Conservation (phyloP, 2,113 vertebrate species). For the Chelonoidis abingdonii region DNA sequence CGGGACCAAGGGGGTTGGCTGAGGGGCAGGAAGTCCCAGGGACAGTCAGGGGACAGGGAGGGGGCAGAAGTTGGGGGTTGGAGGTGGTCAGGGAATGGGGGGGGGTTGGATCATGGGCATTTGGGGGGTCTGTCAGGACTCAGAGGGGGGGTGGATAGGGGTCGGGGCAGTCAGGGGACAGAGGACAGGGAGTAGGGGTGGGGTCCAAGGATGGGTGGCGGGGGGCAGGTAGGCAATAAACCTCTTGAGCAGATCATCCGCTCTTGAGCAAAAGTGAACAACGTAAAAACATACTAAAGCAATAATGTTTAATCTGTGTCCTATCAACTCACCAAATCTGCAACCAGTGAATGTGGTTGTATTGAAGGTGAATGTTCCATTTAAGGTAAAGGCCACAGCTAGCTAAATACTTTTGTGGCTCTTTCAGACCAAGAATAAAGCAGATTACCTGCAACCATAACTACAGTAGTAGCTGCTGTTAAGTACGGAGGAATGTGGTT, state of each 20-base stretch:
- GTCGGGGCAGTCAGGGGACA: too few species aligned
- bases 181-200: too few species aligned
- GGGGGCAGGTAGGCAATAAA: neutral
- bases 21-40: too few species aligned
- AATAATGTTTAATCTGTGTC: neutral
- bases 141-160: too few species aligned
- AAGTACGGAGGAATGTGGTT: neutral
- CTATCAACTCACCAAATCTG: neutral
- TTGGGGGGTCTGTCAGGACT: too few species aligned
- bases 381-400: neutral
- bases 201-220: too few species aligned
- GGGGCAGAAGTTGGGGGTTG: too few species aligned
- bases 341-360: neutral
- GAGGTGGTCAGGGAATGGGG: too few species aligned
- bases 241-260: neutral
- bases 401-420: slow-evolving; percentile 21
- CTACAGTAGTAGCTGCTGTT: slow-evolving; percentile 30
- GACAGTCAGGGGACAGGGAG: too few species aligned
- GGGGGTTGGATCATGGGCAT: too few species aligned
- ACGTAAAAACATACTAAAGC: neutral
- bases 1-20: too few species aligned
- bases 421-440: slow-evolving; percentile 49
- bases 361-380: neutral
- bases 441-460: slow-evolving; percentile 15
- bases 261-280: neutral